phyloP scores from a whole-genome alignment of 2,797 vertebrate species.

The Fringilla coelebs region DNA sequence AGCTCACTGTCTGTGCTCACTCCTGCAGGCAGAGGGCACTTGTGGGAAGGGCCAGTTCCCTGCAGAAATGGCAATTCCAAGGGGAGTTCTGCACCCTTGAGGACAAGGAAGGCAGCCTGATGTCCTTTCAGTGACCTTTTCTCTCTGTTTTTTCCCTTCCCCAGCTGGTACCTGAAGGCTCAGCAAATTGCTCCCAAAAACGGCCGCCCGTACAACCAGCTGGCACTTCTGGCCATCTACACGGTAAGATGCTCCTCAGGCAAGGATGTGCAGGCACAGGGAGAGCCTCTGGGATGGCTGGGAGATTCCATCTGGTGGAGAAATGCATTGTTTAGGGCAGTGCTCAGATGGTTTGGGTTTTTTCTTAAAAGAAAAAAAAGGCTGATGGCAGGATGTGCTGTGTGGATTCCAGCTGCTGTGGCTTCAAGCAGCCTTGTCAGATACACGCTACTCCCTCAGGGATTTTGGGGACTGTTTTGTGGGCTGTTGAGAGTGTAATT shows the following conservation, averaged over 20 bases:
- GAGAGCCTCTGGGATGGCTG: not conserved
- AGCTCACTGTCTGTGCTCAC: not conserved
- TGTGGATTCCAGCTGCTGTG: conserved; percentile 23
- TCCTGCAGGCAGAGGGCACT: conserved; percentile 26
- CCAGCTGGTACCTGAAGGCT: conserved; percentile 97
- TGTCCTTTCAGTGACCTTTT: not conserved
- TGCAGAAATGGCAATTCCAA: not conserved
- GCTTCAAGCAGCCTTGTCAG: conserved; percentile 6
- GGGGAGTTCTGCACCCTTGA: not conserved
- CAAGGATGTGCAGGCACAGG: not conserved
- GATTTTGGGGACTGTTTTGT: not conserved
- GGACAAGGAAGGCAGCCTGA: not conserved
- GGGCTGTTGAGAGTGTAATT: not conserved
- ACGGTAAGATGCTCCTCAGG: conserved; percentile 79
- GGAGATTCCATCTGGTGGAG: not conserved
- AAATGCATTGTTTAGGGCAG: not conserved
- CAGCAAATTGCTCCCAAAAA: conserved; percentile 99
- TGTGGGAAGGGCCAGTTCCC: not conserved
- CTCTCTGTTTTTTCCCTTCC: conserved; percentile 30
- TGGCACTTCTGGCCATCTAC: conserved; percentile 95
- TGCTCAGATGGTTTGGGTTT: not conserved
- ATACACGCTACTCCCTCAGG: not conserved
- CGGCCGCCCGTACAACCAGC: conserved; percentile 96
- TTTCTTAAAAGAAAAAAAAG: not conserved
- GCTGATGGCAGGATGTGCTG: not conserved